Evolutionary conservation across 2,113 vertebrate genomes (phyloP), one percentile per base, ranked within the genome.

Genomic region (Chamaea fasciata): DNA sequence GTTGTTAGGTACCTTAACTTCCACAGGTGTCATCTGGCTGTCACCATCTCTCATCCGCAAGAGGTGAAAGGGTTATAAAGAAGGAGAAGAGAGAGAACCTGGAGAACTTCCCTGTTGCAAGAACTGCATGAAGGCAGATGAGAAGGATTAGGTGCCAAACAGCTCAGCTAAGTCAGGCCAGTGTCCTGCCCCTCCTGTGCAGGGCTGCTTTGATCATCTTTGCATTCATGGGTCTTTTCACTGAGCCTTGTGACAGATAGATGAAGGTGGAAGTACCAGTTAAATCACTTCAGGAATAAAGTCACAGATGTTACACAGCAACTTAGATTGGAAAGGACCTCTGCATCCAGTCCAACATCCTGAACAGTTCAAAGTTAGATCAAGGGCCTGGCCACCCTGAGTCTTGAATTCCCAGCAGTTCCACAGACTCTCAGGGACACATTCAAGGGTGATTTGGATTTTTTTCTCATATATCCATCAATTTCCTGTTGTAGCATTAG

Each of bases 361-460:
- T 68, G 33, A 39, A 44, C 7, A 75, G 35, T 10, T 42, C 26
- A n/a, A 42, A 56, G 13, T 39, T 30, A 42, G 27, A 74, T 15
- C 0, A 2, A 27, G 12, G 16, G 3, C 6, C 24, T 53, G 23
- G 11, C 3, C 13, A 12, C 8, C 19, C 10, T 14, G 20, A 19
- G 11, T 35, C 41, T 52, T 31, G 33, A 55, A 28, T 37, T 24
- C 2, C 5, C 60, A 63, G 35, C 20, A 33, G 3, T 39, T 68
- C 49, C 39, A 49, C 35, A 75, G 46, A 3, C 6, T 41, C 9
- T 39, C 41, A 60, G n/a, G 30, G 23, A 47, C 11, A 15, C 22
- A 39, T 47, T 68, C 30, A 47, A 55, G 8, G 12, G 13, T 35
- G 10, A 55, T 68, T 44, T 70, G 5, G 0, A 41, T 44, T 67